Base-by-base conservation (phyloP, 2,113 vertebrate species). In the Daubentonia madagascariensis region DNA sequence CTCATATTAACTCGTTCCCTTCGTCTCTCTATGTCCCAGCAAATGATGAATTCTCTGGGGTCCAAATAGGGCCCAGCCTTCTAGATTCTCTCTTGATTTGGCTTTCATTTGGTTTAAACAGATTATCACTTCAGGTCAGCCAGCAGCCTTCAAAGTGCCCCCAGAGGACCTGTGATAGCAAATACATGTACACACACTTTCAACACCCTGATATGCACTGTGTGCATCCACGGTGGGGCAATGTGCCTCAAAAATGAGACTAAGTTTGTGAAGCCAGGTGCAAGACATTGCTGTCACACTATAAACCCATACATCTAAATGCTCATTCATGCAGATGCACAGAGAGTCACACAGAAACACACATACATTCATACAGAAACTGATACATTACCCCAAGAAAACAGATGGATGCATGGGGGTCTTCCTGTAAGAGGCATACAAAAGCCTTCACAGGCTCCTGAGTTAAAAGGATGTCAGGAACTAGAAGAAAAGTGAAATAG, bases 1-100 rank as follows among this genome's bases (percentile, higher is more conserved):
- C 37, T 72, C 81, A 10, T 3, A 45, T 89, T 88, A 97, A 97
- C 81, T 61, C 78, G 23, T 50, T 89, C 76, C 32, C 54, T 59
- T 85, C 78, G 85, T 8, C 79, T 65, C n/a, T 85, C 35, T 30
- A 3, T 1, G 43, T 81, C 40, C 85, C 48, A 37, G 86, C 54
- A 52, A 59, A 48, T 8, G 59, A 61, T n/a, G 40, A 25, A 14
- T 61, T 75, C 81, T 73, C 65, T 43, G n/a, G 48, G 30, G 23
- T 40, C 70, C 20, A n/a, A 16, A 68, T 1, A 13, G 30, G 7
- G 18, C n/a, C 48, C 28, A 23, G 61, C 28, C 80, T 94, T 94
- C 84, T 85, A 43, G 54, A 43, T 37, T 75, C 30, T 92, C 30
- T 23, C 35, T 90, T 52, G 84, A 72, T 43, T 76, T 12, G 2